These are phyloP conservation scores for Myiopsitta monachus DNA, from an alignment of 2,113 vertebrate genomes.

Conservation along the genomic window DNA sequence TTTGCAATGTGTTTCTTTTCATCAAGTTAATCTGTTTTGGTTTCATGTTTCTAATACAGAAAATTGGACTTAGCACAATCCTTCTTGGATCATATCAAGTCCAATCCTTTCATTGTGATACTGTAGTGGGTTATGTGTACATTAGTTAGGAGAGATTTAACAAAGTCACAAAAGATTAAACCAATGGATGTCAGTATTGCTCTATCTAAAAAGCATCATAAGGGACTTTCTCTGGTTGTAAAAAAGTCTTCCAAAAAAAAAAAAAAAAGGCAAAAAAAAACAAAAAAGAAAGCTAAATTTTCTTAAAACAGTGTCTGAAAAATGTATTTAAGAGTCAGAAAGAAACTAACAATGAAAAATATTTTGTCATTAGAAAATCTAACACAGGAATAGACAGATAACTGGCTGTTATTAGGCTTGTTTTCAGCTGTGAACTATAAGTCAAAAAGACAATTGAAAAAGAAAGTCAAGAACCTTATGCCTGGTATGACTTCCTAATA, in stretches of 20 bases:
- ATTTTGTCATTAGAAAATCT: neutral
- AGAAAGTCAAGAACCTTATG: neutral
- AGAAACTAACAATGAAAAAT: neutral
- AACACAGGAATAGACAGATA: neutral
- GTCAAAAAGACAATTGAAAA: neutral
- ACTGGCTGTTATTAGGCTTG: neutral
- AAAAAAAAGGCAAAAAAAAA: neutral
- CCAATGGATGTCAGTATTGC: constrained; percentile 81
- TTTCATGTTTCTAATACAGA: constrained; percentile 49
- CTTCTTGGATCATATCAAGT: constrained; percentile 29
- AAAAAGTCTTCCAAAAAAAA: neutral
- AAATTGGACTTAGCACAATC: constrained; percentile 60
- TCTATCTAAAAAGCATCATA: constrained; percentile 46
- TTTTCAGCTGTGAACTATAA: neutral
- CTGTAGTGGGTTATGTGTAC: neutral
- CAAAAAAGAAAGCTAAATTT: fast-evolving
- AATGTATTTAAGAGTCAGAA: neutral
- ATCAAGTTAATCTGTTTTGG: constrained; percentile 23
- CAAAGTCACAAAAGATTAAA: constrained; percentile 54
- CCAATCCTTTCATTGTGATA: constrained; percentile 4
- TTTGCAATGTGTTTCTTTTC: constrained; percentile 26
- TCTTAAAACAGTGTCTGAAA: neutral
- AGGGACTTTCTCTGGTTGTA: constrained; percentile 57
- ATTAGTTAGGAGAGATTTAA: neutral
- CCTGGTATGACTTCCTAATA: neutral